These are phyloP conservation scores for Agapornis canus DNA, from an alignment of 2,797 vertebrate genomes.

Conservation along the genomic window DNA sequence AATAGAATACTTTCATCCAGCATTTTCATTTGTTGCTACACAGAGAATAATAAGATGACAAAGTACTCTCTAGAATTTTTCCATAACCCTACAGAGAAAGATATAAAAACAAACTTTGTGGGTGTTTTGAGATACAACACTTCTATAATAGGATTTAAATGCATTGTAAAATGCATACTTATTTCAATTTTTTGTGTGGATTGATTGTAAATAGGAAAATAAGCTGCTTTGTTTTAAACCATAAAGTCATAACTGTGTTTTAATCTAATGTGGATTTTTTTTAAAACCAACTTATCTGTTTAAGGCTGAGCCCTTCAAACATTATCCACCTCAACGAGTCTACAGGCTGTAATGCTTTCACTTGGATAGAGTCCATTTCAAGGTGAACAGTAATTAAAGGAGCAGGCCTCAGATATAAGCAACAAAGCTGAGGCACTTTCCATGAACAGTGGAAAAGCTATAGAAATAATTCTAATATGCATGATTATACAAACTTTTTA, in stretches of 20 bases:
- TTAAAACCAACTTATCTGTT: background rate
- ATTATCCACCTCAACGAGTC: background rate
- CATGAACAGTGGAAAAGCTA: background rate
- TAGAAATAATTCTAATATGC: background rate
- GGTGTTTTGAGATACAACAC: background rate
- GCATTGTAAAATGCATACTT: background rate
- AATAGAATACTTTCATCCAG: background rate
- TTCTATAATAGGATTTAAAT: background rate
- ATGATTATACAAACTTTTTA: background rate
- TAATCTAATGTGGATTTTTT: background rate
- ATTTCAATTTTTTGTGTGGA: background rate
- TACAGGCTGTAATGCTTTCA: background rate
- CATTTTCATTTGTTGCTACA: background rate
- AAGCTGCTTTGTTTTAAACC: background rate
- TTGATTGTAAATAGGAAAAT: background rate
- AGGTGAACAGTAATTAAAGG: background rate
- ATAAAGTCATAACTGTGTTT: background rate
- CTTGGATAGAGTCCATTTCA: background rate
- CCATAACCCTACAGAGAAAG: background rate
- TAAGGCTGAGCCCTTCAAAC: background rate
- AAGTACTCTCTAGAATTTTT: background rate
- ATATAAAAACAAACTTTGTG: background rate
- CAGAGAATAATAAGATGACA: background rate
- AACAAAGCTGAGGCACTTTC: background rate
- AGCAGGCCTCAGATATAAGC: background rate